Evolutionary conservation across 2,888 invertebrate genomes (phyloP).

Genomic region (Kuschelorhynchus macadamiae): DNA sequence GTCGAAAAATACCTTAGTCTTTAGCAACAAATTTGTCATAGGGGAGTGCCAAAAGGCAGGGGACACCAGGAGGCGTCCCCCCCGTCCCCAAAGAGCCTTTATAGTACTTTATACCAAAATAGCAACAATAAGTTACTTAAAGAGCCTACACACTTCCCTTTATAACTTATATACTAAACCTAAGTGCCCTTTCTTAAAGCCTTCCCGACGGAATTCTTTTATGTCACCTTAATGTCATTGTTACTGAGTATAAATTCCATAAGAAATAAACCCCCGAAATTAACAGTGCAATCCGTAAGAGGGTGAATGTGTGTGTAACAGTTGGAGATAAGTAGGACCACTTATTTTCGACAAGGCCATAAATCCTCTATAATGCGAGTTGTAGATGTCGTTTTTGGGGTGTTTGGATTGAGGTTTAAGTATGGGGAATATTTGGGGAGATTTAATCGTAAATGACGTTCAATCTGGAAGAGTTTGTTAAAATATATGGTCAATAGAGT

Average conservation of each 20-base stretch:
- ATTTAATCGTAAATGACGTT: not conserved
- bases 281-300: slow-evolving; percentile 23
- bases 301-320: slow-evolving; percentile 39
- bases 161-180: not conserved
- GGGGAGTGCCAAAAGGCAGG: too few species aligned
- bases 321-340: slow-evolving; percentile 39
- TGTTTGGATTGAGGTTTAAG: slow-evolving; percentile 18
- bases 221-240: slow-evolving; percentile 12
- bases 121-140: too few species aligned
- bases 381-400: slow-evolving; percentile 6
- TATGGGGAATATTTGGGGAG: not conserved
- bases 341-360: slow-evolving; percentile 30
- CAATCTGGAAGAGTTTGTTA: too few species aligned
- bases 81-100: too few species aligned
- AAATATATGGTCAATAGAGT: too few species aligned
- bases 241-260: too few species aligned
- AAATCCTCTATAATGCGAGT: slow-evolving; percentile 32
- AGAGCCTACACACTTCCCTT: not conserved
- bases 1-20: too few species aligned
- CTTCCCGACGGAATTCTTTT: slow-evolving; percentile 14
- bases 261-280: slow-evolving; percentile 26
- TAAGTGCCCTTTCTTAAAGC: slow-evolving; percentile 1
- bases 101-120: too few species aligned
- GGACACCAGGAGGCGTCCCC: too few species aligned
- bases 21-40: too few species aligned